Base-by-base conservation (phyloP, 2,888 invertebrate species). In the Panzeria rudis region DNA sequence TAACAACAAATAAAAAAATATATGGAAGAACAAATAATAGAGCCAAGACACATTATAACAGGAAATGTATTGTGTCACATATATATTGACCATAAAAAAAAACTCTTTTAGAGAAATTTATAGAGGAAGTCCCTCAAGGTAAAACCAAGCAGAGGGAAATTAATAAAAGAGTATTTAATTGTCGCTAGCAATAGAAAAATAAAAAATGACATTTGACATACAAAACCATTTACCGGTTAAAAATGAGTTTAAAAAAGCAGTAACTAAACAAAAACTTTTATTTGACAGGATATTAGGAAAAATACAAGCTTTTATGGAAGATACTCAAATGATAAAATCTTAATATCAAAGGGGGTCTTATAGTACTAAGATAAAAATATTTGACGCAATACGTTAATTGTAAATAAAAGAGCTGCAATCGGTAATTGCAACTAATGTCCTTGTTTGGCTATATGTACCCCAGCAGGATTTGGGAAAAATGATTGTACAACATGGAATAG, bases 241-340 rank as follows among this genome's bases (percentile, higher is more conserved):
- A 29, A 56, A 56, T 6, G 23, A 56, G 8, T 15, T 15, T 11
- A 15, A 9, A n/a, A 56, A 56, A 23, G 2, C 15, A 29, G 0
- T 8, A 6, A 15, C 56, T 3, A 8, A 54, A 25, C 4, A 13
- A 23, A 11, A 29, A 29, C 29, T 56, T 56, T 56, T 56, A 56
- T 29, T 56, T 29, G n/a, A n/a, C 25, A 15, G 56, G 56, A 56
- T 23, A 56, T 56, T 15, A 29, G n/a, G 29, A 56, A 7, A 56
- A 25, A 25, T 25, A 5, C 11, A 25, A 41, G 32, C 9, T 38
- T 38, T n/a, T 29, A 15, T 56, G 9, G 3, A 50, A 11, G 2
- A 47, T 47, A 8, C 11, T 52, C 11, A 25, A 52, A 52, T 23
- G 13, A 4, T 5, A 17, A 17, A 17, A 47, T 47, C 4, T 8